Evolutionary conservation across 1,140 invertebrate species (phyloP).

Genomic region (Drosophila navojoa): DNA sequence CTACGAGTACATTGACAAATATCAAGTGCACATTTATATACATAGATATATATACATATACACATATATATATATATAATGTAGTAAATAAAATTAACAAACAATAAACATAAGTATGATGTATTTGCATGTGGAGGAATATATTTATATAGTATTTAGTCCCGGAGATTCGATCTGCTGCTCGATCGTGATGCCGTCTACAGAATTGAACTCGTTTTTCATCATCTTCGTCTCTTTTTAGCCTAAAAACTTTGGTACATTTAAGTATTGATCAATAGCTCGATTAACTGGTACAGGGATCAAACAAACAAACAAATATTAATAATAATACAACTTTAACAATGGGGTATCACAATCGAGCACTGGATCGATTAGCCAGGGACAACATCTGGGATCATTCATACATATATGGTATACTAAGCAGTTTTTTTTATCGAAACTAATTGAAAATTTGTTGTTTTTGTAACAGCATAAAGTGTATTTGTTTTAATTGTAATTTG

Average conservation of each 20-base stretch:
- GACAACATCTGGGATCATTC: background rate
- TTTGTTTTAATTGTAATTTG: constrained; percentile 69
- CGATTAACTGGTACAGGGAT: constrained; percentile 13
- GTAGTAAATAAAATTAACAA: constrained; percentile 69
- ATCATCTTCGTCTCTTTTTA: constrained; percentile 3
- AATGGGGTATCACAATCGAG: constrained; percentile 33
- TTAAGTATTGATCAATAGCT: constrained; percentile 20
- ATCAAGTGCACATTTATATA: constrained; percentile 39
- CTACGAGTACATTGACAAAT: constrained; percentile 66
- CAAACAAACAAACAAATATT: background rate
- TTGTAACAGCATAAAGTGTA: constrained; percentile 56
- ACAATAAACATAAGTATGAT: constrained; percentile 58
- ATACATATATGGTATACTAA: constrained; percentile 24
- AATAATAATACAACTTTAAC: constrained; percentile 23
- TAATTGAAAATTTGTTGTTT: constrained; percentile 40
- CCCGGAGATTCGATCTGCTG: background rate
- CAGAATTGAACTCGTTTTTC: constrained; percentile 2
- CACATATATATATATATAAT: constrained; percentile 41
- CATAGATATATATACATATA: constrained; percentile 43
- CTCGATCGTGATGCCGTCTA: constrained; percentile 5
- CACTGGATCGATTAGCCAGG: background rate
- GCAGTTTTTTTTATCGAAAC: constrained; percentile 5
- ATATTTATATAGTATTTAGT: constrained; percentile 3
- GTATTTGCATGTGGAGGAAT: constrained; percentile 11
- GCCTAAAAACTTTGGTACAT: constrained; percentile 42